These are phyloP conservation scores for Gymnoscelis rufifasciata DNA, from an alignment of 2,888 invertebrate species.

Conservation along the genomic window DNA sequence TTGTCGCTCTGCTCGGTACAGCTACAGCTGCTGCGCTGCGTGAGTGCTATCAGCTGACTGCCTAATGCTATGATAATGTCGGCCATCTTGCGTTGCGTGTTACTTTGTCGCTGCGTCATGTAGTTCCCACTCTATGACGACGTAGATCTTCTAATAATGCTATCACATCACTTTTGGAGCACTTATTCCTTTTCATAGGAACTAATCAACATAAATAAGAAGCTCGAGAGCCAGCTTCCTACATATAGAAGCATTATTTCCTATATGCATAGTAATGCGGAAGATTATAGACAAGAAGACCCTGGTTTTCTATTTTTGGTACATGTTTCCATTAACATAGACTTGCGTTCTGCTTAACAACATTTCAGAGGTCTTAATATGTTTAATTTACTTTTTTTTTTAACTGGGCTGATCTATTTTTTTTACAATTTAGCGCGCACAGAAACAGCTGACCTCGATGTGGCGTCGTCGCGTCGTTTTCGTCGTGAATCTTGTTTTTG, in stretches of 20 bases:
- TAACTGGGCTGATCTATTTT: constrained; percentile 29
- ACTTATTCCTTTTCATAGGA: constrained; percentile 32
- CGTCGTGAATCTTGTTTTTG: constrained; percentile 47
- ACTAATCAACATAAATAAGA: constrained; percentile 2
- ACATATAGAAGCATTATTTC: constrained; percentile 1
- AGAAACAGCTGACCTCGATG: constrained; percentile 33
- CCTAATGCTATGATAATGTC: constrained; percentile 42
- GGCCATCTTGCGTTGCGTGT: constrained; percentile 73
- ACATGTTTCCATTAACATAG: constrained; percentile 51
- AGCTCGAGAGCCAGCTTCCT: constrained; percentile 41
- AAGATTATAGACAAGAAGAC: constrained; percentile 54
- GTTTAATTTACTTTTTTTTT: constrained; percentile 11
- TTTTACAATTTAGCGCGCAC: constrained; percentile 34
- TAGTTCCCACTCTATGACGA: constrained; percentile 54
- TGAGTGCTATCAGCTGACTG: constrained; percentile 73
- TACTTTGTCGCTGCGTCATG: constrained; percentile 67
- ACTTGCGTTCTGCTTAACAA: constrained; percentile 30
- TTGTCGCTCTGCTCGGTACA: constrained; percentile 39
- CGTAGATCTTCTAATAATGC: constrained; percentile 58
- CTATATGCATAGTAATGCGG: constrained; percentile 51
- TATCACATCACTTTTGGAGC: constrained; percentile 66
- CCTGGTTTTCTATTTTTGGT: constrained; percentile 72
- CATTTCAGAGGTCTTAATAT: constrained; percentile 26
- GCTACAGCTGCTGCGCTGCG: constrained; percentile 70
- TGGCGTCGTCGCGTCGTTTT: constrained; percentile 17